A percentile compares a stretch with the other conserved stretches of the same genome.
phyloP scores from a whole-genome alignment of 2,888 invertebrate genomes.

The Lycaena phlaeas region DNA sequence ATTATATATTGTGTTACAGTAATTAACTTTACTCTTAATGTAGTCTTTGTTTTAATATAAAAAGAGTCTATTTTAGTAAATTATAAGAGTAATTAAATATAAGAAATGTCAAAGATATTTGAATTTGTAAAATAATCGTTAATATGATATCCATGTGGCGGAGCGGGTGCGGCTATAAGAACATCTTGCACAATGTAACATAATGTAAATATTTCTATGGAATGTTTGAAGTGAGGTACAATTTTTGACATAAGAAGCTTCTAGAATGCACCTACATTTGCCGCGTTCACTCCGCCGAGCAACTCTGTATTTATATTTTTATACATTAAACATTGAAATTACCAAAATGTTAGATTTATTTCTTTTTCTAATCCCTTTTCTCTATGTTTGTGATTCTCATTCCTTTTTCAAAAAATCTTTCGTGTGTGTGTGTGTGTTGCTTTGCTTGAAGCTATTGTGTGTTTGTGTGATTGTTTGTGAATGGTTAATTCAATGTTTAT shows the following conservation, averaged over 20 bases:
- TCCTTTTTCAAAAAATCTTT: neutral
- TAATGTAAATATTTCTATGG: slow-evolving; percentile 4
- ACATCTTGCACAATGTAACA: neutral
- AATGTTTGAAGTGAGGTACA: slow-evolving; percentile 4
- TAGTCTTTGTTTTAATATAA: slow-evolving; percentile 4
- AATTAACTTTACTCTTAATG: neutral
- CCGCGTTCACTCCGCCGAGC: neutral
- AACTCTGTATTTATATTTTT: slow-evolving; percentile 8
- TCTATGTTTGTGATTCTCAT: neutral
- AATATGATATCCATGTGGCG: neutral
- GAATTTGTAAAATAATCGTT: neutral
- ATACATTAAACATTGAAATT: slow-evolving; percentile 7
- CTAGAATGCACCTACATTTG: neutral
- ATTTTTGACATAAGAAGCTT: slow-evolving; percentile 1
- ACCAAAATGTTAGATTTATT: slow-evolving; percentile 1
- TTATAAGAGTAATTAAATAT: neutral
- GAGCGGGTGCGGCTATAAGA: neutral
- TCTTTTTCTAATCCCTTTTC: neutral
- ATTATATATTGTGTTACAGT: neutral
- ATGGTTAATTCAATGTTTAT: neutral
- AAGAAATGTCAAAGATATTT: slow-evolving; percentile 6
- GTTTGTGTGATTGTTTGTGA: slow-evolving; percentile 10
- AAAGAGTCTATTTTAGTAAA: slow-evolving; percentile 8
- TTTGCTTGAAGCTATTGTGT: slow-evolving; percentile 8
- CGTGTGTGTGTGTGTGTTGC: slow-evolving; percentile 7